phyloP scores from a whole-genome alignment of 2,113 vertebrate genomes.

The cattle (Bos taurus) region DNA sequence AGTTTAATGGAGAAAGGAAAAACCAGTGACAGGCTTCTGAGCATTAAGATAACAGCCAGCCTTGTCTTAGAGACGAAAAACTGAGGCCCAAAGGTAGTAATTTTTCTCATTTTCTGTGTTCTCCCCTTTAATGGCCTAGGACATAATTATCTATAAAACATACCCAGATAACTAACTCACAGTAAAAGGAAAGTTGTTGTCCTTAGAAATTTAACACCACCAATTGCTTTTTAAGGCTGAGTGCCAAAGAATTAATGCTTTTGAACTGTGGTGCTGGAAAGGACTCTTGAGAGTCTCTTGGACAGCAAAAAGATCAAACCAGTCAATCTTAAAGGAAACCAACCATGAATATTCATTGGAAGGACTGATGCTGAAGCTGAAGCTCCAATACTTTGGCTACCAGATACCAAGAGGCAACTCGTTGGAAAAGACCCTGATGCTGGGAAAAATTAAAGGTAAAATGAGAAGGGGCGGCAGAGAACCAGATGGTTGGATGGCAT shows the following conservation, averaged over 20 bases:
- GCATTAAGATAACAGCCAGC: background rate
- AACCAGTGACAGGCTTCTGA: background rate
- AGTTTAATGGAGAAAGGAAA: background rate
- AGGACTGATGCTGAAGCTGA: background rate
- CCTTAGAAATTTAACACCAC: background rate
- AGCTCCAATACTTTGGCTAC: background rate
- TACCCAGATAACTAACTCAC: background rate
- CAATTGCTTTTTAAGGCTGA: background rate
- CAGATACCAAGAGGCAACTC: background rate
- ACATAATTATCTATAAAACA: background rate
- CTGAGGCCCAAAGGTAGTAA: background rate
- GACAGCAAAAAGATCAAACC: background rate
- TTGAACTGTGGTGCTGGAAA: background rate
- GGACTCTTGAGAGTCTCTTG: background rate
- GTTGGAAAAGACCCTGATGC: background rate
- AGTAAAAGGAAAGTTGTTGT: background rate
- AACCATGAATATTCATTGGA: background rate
- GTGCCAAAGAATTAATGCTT: background rate
- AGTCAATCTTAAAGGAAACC: background rate
- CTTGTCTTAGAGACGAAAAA: background rate
- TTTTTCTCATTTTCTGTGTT: background rate
- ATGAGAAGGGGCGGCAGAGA: background rate
- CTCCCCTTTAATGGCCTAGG: background rate
- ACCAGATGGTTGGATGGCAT: background rate
- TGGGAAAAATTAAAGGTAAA: background rate